A percentile compares a stretch with the other conserved stretches of the same genome.
Conservation (phyloP, 2,888 invertebrate genomes). For the Limnephilus rhombicus region DNA sequence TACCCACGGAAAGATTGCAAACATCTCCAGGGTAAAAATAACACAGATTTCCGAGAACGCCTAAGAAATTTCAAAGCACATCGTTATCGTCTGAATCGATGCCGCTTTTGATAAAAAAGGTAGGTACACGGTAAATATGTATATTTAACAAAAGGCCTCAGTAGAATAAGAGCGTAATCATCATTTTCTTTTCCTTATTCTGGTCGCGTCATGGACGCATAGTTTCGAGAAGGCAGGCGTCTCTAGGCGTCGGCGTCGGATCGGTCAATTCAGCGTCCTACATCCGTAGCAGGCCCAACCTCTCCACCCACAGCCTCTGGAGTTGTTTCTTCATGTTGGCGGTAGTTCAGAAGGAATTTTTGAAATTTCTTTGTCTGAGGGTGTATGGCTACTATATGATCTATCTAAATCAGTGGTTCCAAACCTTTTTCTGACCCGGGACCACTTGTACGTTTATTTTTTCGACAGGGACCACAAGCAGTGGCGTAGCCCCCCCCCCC, state of each 20-base stretch:
- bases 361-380: no score
- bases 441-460: no score
- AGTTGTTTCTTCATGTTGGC: no score
- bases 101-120: background rate
- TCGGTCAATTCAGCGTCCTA: background rate
- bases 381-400: no score
- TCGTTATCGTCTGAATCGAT: background rate
- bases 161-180: background rate
- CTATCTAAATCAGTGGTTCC: no score
- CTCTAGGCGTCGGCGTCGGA: background rate
- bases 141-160: background rate
- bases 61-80: background rate
- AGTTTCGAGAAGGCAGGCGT: background rate
- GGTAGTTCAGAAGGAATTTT: no score
- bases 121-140: background rate
- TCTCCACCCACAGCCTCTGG: background rate
- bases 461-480: no score
- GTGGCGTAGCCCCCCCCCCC: no score
- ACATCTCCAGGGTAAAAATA: background rate
- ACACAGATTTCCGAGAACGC: background rate
- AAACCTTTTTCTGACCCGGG: no score
- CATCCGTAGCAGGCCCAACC: background rate
- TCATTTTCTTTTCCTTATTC: background rate
- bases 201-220: background rate
- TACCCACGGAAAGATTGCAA: background rate